Conservation (phyloP, 2,113 vertebrate species). For the Charina bottae region DNA sequence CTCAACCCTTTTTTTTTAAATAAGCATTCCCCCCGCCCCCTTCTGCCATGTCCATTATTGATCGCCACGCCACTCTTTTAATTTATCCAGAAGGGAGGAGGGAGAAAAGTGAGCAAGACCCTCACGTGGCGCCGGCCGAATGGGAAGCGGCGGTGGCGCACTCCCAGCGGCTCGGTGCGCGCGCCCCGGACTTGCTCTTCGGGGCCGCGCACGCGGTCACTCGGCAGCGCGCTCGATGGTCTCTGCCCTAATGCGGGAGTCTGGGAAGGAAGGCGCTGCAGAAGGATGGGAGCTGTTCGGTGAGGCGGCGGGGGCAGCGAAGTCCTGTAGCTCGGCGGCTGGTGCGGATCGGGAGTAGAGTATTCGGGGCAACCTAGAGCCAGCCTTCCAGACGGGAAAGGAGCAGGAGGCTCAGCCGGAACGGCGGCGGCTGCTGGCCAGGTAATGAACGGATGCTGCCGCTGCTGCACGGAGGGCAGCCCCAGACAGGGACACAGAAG, state of each 20-base stretch:
- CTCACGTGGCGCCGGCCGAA: background rate
- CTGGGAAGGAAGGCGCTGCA: conserved; percentile 43
- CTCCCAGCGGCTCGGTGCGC: background rate
- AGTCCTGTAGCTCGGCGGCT: background rate
- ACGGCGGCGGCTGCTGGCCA: background rate
- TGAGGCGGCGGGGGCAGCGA: background rate
- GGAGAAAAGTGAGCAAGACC: background rate
- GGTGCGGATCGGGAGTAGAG: background rate
- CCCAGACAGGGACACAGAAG: background rate
- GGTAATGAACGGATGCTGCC: conserved; percentile 23
- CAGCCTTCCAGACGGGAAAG: background rate
- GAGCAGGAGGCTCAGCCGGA: background rate
- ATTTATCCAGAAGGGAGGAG: background rate
- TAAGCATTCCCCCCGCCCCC: background rate
- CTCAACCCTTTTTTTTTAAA: background rate
- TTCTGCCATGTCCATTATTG: background rate
- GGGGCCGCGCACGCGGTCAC: conserved; percentile 67
- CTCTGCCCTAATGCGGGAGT: conserved; percentile 65
- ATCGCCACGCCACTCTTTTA: background rate
- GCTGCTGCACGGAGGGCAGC: background rate
- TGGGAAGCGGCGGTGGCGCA: background rate
- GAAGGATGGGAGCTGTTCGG: conserved; percentile 49
- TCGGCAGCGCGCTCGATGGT: conserved; percentile 55
- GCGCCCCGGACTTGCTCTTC: background rate
- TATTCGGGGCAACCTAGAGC: background rate